These are phyloP conservation scores for Tyria jacobaeae DNA, from an alignment of 2,888 invertebrate genomes.

Conservation along the genomic window DNA sequence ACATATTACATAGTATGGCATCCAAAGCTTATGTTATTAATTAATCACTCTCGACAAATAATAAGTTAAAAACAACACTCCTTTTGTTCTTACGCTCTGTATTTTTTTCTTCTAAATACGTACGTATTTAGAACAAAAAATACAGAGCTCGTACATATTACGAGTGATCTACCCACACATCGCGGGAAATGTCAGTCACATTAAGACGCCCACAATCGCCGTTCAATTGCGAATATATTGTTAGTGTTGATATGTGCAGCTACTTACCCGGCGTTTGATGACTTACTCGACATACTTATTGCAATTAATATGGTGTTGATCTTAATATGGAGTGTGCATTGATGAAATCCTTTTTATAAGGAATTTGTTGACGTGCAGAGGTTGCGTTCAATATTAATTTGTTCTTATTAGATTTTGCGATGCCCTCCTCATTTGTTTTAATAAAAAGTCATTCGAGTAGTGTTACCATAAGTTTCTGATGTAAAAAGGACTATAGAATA, in stretches of 20 bases:
- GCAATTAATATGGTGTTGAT: conserved; percentile 12
- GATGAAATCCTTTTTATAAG: conserved; percentile 1
- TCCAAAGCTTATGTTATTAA: background rate
- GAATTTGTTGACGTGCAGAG: too few relatives aligned
- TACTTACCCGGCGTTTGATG: conserved; percentile 16
- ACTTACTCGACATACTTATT: conserved; percentile 18
- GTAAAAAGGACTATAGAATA: background rate
- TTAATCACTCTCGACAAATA: background rate
- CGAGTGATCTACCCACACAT: conserved; percentile 17
- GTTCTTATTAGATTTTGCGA: background rate
- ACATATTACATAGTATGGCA: background rate
- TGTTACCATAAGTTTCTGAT: background rate
- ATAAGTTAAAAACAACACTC: too few relatives aligned
- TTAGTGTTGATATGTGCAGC: conserved; percentile 15
- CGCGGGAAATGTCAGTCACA: conserved; percentile 28
- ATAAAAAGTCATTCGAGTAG: background rate
- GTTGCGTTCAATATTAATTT: background rate
- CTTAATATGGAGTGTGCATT: background rate
- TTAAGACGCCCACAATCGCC: conserved; percentile 27
- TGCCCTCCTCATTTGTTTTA: background rate
- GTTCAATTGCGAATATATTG: conserved; percentile 22
- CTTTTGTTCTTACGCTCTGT: background rate
- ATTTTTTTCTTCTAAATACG: conserved; percentile 8
- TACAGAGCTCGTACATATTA: too few relatives aligned
- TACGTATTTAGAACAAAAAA: too few relatives aligned